Conservation (phyloP, 2,797 vertebrate species). For the Poeciliopsis paucimaculata region DNA sequence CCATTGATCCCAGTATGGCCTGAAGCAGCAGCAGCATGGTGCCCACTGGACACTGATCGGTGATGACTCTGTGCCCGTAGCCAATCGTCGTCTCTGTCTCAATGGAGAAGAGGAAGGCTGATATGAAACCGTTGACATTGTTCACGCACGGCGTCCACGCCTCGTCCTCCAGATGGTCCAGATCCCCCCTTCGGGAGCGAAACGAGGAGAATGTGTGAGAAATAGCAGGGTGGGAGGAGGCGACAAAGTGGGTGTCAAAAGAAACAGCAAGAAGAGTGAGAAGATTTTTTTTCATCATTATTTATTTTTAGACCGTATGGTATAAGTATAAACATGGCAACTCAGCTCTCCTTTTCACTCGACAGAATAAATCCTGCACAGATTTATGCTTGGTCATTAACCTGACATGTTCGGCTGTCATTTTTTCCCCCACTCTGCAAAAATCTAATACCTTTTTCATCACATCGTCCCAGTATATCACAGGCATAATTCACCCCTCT, state of each 20-base stretch:
- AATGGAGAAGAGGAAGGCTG: conserved; percentile 97
- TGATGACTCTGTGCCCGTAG: conserved; percentile 95
- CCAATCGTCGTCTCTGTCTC: conserved; percentile 98
- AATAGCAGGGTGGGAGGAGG: conserved; percentile 13
- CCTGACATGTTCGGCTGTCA: conserved; percentile 21
- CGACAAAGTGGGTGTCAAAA: conserved; percentile 50
- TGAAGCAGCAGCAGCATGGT: conserved; percentile 93
- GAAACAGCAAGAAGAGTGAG: conserved; percentile 29
- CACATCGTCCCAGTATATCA: conserved; percentile 23
- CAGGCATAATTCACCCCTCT: conserved; percentile 9
- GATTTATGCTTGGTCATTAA: conserved; percentile 20
- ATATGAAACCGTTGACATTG: conserved; percentile 95
- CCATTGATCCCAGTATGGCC: conserved; percentile 97
- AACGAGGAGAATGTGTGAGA: conserved; percentile 36
- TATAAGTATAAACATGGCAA: conserved; percentile 22
- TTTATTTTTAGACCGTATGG: conserved; percentile 47
- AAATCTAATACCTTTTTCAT: conserved; percentile 22
- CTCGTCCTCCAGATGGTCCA: conserved; percentile 92
- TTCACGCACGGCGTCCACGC: conserved; percentile 95
- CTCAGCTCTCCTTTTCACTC: conserved; percentile 31
- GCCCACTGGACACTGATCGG: conserved; percentile 94
- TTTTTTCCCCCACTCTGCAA: conserved; percentile 30
- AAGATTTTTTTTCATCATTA: conserved; percentile 22
- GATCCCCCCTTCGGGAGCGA: conserved; percentile 83
- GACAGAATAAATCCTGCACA: conserved; percentile 8